Percentiles rank a stretch among this genome's conserved stretches.
phyloP scores from a whole-genome alignment of 2,888 invertebrate genomes.

The Metacarcinus magister region DNA sequence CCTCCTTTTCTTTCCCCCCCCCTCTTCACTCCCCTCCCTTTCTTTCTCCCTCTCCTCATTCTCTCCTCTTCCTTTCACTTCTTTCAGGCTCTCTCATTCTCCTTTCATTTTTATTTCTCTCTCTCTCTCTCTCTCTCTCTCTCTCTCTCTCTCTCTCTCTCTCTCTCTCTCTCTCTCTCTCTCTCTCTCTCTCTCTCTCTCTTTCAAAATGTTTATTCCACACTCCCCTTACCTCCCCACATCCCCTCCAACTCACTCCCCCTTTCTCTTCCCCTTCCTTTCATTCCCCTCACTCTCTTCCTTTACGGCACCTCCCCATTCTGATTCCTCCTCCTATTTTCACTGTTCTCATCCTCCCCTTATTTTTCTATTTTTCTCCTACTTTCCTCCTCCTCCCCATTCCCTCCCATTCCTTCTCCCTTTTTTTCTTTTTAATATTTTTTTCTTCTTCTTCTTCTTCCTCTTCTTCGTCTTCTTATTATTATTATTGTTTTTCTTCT shows the following conservation, averaged over 20 bases:
- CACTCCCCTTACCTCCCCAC: too few relatives aligned
- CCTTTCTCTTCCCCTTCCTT: too few relatives aligned
- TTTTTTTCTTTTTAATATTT: not conserved
- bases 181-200: not conserved
- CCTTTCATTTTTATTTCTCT: not conserved
- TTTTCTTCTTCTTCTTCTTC: not conserved
- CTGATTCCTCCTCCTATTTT: not conserved
- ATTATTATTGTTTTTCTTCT: not conserved
- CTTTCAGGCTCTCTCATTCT: not conserved
- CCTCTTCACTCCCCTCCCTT: not conserved
- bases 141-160: not conserved
- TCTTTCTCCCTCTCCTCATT: not conserved
- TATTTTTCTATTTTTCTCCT: not conserved
- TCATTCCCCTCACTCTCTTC: too few relatives aligned
- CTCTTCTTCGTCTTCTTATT: not conserved
- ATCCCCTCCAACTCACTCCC: too few relatives aligned
- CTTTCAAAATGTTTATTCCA: too few relatives aligned
- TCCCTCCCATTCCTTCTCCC: not conserved
- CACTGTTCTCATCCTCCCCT: not conserved
- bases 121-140: not conserved
- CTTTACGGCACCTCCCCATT: too few relatives aligned
- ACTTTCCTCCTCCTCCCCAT: not conserved
- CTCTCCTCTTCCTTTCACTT: not conserved
- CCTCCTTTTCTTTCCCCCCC: not conserved
- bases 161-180: not conserved